Conservation (phyloP, 2,888 invertebrate genomes). For the Leptarthrus brevirostris region DNA sequence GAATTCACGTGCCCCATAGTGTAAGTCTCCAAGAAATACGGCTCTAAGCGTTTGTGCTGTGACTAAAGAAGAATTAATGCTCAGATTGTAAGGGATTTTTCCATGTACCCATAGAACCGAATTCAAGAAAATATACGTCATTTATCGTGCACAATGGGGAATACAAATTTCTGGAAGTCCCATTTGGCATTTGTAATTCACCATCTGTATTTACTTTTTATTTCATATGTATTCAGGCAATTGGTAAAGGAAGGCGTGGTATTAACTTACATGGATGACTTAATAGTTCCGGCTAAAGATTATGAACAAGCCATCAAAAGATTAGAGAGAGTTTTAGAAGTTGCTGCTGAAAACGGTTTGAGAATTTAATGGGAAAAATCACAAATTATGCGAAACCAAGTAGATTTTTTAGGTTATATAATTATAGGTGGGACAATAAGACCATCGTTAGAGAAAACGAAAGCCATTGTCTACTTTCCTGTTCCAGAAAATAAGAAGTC, state of each 20-base stretch:
- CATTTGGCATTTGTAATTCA: constrained; percentile 62
- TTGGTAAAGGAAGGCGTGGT: constrained; percentile 16
- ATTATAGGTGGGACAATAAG: constrained; percentile 10
- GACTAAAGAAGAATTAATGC: constrained; percentile 25
- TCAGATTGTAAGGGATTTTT: constrained; percentile 49
- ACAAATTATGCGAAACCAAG: not conserved
- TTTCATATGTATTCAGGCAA: constrained; percentile 19
- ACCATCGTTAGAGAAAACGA: constrained; percentile 40
- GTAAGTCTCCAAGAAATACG: constrained; percentile 54
- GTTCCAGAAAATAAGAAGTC: not conserved
- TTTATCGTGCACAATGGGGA: constrained; percentile 50
- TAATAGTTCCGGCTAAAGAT: no score
- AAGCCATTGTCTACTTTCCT: constrained; percentile 42
- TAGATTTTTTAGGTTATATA: constrained; percentile 45
- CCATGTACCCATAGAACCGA: constrained; percentile 48
- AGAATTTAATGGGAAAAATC: not conserved
- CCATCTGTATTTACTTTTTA: constrained; percentile 59
- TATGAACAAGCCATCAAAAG: constrained; percentile 39
- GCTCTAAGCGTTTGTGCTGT: constrained; percentile 53
- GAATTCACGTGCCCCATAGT: constrained; percentile 55
- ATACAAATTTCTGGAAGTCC: constrained; percentile 60
- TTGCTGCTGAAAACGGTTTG: constrained; percentile 42
- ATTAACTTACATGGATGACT: constrained; percentile 28
- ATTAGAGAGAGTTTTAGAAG: not conserved
- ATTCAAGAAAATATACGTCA: constrained; percentile 48